Percentiles rank a stretch among this genome's conserved stretches.
These are phyloP conservation scores for Esperia sulphurella DNA, from an alignment of 2,888 invertebrate genomes.

Conservation along the genomic window DNA sequence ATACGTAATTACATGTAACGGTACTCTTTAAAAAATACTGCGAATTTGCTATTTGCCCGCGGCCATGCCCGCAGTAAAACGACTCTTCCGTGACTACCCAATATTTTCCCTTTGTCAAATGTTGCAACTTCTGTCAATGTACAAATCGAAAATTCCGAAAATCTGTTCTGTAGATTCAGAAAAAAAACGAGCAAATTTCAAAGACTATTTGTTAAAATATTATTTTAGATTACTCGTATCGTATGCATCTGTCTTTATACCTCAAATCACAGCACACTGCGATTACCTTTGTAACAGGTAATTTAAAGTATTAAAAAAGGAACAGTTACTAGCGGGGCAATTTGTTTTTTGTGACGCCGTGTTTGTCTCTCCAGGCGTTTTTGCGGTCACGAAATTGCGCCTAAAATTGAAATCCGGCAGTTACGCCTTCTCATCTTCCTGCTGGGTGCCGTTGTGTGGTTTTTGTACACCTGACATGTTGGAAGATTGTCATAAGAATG, in stretches of 20 bases:
- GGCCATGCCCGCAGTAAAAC: too few species aligned
- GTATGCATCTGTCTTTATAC: too few species aligned
- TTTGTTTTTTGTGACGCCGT: slow-evolving; percentile 31
- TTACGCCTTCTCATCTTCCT: slow-evolving; percentile 22
- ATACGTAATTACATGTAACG: not conserved
- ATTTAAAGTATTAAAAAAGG: slow-evolving; percentile 18
- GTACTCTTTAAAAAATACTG: not conserved
- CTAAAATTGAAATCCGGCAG: slow-evolving; percentile 32
- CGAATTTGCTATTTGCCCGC: too few species aligned
- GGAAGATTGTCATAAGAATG: not conserved
- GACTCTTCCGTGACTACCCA: too few species aligned
- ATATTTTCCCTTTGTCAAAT: too few species aligned
- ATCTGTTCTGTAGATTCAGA: too few species aligned
- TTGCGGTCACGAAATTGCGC: slow-evolving; percentile 28
- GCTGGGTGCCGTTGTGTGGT: slow-evolving; percentile 6
- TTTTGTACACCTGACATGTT: too few species aligned
- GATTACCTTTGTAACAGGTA: slow-evolving; percentile 19
- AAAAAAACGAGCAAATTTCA: too few species aligned
- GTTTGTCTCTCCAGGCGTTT: slow-evolving; percentile 27
- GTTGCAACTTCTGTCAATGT: too few species aligned
- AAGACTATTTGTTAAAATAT: too few species aligned
- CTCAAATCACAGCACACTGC: not conserved
- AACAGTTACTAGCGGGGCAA: slow-evolving; percentile 25
- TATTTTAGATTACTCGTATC: too few species aligned
- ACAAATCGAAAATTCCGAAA: too few species aligned